Conservation (phyloP, 2,888 invertebrate genomes). For the Vandiemenella viatica region DNA sequence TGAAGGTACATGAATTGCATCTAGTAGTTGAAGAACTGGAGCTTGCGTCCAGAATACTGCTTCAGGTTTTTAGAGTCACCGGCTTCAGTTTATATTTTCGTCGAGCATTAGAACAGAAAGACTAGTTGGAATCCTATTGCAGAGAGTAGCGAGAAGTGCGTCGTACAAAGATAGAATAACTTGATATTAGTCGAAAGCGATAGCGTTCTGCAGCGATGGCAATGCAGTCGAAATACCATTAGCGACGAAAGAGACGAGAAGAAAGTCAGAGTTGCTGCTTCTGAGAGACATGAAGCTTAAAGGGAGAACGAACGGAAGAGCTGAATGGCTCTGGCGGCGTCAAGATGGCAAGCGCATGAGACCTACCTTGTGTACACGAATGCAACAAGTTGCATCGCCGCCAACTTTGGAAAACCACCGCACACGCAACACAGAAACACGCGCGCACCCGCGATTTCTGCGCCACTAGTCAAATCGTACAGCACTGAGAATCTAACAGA, state of each 20-base stretch:
- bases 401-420: too few species aligned
- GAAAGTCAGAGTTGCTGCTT: too few species aligned
- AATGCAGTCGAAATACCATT: neutral
- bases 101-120: neutral
- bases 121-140: neutral
- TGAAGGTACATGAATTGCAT: neutral
- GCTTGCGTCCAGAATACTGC: neutral
- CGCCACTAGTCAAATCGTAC: too few species aligned
- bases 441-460: too few species aligned
- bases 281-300: too few species aligned
- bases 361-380: neutral
- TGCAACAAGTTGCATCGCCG: neutral
- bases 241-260: neutral
- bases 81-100: neutral
- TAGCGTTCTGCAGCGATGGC: neutral
- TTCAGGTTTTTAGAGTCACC: neutral
- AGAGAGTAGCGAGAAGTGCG: neutral
- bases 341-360: neutral
- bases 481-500: too few species aligned
- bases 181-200: neutral
- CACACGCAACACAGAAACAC: too few species aligned
- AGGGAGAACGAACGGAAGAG: too few species aligned
- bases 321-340: too few species aligned
- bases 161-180: too few species aligned
- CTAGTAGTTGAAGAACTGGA: neutral